phyloP scores from a whole-genome alignment of 2,888 invertebrate species.

The Stenolophus ochropezus region DNA sequence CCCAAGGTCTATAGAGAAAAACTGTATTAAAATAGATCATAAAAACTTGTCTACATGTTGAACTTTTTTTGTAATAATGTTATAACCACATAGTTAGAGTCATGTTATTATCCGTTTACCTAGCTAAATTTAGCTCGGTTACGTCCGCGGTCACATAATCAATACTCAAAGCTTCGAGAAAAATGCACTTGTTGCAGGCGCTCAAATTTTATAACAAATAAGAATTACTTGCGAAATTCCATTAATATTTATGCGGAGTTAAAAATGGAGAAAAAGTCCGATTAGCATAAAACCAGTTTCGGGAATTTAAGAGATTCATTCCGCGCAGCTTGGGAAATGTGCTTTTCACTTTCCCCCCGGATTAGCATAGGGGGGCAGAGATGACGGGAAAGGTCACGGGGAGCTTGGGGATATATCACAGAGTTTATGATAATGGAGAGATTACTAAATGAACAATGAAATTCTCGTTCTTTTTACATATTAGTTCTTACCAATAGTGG shows the following conservation, averaged over 20 bases:
- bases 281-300: conserved; percentile 39
- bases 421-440: no score
- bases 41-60: no score
- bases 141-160: background rate
- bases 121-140: conserved; percentile 11
- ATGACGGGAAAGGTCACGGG: background rate
- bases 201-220: conserved; percentile 6
- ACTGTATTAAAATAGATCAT: no score
- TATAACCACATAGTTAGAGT: background rate
- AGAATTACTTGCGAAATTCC: conserved; percentile 14
- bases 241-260: conserved; percentile 24
- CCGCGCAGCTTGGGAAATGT: background rate
- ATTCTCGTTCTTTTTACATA: no score
- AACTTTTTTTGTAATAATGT: background rate
- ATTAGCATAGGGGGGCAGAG: background rate
- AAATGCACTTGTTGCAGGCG: conserved; percentile 19
- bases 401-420: no score
- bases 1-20: no score
- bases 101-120: conserved; percentile 22
- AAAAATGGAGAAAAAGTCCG: conserved; percentile 16
- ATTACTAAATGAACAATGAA: no score
- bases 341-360: background rate
- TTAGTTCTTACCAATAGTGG: no score
- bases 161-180: background rate
- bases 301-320: conserved; percentile 32